Percentiles rank a stretch among this genome's conserved stretches.
Conservation (phyloP, 2,797 vertebrate genomes). For the Amazona finschi region DNA sequence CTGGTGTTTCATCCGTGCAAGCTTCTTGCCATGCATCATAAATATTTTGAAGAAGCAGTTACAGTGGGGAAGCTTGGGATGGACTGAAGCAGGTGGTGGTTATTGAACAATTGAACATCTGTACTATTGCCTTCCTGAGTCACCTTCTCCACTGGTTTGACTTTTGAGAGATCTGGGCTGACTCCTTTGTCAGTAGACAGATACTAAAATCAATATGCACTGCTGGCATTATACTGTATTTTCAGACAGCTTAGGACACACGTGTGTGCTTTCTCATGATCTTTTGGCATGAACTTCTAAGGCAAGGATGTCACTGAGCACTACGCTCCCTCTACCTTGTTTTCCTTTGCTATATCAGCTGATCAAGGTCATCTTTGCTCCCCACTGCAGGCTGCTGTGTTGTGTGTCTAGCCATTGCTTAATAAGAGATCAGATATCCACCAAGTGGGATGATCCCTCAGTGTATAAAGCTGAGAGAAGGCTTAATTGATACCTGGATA, state of each 20-base stretch:
- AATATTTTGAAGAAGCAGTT: background rate
- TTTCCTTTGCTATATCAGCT: background rate
- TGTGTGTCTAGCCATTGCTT: background rate
- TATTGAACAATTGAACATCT: background rate
- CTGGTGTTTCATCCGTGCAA: background rate
- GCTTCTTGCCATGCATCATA: background rate
- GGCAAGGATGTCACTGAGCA: background rate
- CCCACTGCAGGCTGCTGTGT: background rate
- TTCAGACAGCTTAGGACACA: constrained; percentile 3
- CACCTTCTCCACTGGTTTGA: background rate
- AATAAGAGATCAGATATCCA: background rate
- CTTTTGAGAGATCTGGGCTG: background rate
- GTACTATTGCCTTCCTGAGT: background rate
- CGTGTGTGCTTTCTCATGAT: background rate
- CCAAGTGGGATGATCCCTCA: background rate
- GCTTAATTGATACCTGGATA: background rate
- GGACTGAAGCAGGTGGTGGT: background rate
- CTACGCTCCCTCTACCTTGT: background rate
- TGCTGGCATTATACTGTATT: background rate
- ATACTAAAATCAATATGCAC: background rate
- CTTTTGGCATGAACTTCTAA: background rate
- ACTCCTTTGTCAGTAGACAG: background rate
- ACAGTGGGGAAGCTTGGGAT: background rate
- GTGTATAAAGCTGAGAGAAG: background rate
- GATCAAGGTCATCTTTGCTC: background rate